Base-by-base conservation (phyloP, 2,797 vertebrate genomes). In the Enteromius paludinosus region DNA sequence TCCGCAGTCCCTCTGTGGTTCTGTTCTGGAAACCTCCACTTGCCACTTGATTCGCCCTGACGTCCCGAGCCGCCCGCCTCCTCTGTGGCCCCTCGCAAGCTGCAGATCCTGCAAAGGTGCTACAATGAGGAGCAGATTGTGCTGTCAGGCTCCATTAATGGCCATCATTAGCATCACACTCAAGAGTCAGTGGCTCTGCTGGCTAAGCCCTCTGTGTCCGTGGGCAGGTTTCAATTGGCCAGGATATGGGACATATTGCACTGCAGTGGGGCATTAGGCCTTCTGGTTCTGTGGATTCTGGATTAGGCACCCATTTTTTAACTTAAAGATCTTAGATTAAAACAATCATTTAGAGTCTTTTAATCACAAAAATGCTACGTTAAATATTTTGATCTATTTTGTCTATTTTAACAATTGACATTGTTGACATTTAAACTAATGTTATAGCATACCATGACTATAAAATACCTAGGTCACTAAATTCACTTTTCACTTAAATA, bases 81-180 rank as follows among this genome's bases (percentile, higher is more conserved):
- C 90, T 91, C 87, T 87, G 89, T 92, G 93, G 91, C 93, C 75
- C 92, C 95, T 95, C 95, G 94, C 93, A 95, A 95, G 92, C 95
- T 93, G 95, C 92, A 93, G 93, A 90, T 93, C 87, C 90, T 92
- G 94, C 94, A 90, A 95, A 96, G 96, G 95, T 93, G 93, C 95
- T 95, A 97, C 97, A 98, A 98, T 97, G 92, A 96, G 96, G 95
- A 98, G 95, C 97, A 99, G 97, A 98, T 97, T 99, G 97, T 96
- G 94, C 96, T 98, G 97, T 97, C 97, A 97, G 97, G 95, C 95
- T 96, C 96, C 96, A 98, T 99, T 98, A 97, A 96, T 96, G 95
- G 93, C 95, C 95, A 97, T 97, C 96, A 98, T 99, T 98, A 98
- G 96, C 97, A 98, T 98, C 96, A 97, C 95, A 95, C 94, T 96